These are phyloP conservation scores for Gobiocypris rarus DNA, from an alignment of 2,113 vertebrate genomes.

Conservation along the genomic window DNA sequence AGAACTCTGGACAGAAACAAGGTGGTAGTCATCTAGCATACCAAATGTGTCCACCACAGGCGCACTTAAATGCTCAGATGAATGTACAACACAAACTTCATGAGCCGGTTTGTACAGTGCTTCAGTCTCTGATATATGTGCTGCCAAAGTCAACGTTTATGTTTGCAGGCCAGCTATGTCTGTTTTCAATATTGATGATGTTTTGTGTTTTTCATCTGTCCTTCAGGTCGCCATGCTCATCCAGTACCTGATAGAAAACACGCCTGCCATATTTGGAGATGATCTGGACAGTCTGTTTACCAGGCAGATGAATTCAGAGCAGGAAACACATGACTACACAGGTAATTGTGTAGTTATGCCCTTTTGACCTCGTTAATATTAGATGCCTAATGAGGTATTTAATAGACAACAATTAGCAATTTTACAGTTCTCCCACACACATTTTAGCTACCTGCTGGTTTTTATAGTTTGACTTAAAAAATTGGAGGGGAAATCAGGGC, in stretches of 20 bases:
- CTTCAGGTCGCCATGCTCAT: slow-evolving; percentile 78
- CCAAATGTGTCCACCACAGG: background rate
- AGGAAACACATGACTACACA: slow-evolving; percentile 57
- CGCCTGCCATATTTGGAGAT: slow-evolving; percentile 75
- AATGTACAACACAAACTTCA: slow-evolving; percentile 11
- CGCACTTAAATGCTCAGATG: background rate
- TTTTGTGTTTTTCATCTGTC: slow-evolving; percentile 19
- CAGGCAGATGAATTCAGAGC: slow-evolving; percentile 61
- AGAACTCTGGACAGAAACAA: slow-evolving; percentile 16
- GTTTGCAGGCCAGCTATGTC: background rate
- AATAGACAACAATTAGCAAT: slow-evolving; percentile 2
- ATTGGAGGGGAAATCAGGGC: too few species aligned
- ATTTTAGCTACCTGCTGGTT: background rate
- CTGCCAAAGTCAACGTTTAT: background rate
- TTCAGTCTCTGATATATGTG: background rate
- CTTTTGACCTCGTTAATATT: background rate
- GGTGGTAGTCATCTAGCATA: slow-evolving; percentile 16
- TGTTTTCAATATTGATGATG: slow-evolving; percentile 20
- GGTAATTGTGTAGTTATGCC: slow-evolving; percentile 22
- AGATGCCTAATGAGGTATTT: background rate
- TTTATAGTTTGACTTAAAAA: background rate
- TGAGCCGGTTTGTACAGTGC: background rate
- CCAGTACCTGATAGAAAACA: slow-evolving; percentile 80
- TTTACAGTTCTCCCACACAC: slow-evolving; percentile 8
- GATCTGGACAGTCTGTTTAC: slow-evolving; percentile 73